Evolutionary conservation across 2,888 invertebrate genomes (phyloP).

Genomic region (Conomelus anceps): DNA sequence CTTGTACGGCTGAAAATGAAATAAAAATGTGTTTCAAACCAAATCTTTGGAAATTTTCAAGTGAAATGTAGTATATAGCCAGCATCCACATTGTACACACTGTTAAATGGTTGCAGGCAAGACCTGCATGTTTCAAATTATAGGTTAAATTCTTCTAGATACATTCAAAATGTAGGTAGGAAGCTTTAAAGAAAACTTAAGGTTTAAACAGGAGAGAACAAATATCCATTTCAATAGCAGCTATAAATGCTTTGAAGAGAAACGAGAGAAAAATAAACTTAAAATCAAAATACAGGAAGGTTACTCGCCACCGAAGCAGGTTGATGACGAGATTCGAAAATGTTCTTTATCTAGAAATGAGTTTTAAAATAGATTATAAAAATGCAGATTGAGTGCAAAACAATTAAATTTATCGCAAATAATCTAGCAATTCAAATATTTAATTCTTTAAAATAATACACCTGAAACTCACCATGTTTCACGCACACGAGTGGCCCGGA

Average conservation of each 20-base stretch:
- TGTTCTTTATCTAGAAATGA: not conserved
- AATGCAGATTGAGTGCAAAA: not conserved
- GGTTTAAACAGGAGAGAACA: no score
- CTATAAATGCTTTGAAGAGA: no score
- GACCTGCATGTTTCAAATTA: not conserved
- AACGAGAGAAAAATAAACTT: no score
- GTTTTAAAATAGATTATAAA: not conserved
- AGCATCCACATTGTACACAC: no score
- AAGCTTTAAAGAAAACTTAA: not conserved
- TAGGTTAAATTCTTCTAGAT: not conserved
- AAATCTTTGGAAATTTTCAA: no score
- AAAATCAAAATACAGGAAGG: no score
- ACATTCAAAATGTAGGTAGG: not conserved
- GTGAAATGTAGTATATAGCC: no score
- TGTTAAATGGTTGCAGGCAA: no score
- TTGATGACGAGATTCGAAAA: not conserved
- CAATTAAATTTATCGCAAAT: not conserved
- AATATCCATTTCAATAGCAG: no score
- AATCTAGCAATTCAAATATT: not conserved
- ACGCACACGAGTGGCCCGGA: not conserved
- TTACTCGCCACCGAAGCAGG: not conserved
- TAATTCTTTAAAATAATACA: not conserved
- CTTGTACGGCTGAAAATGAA: conserved; percentile 64
- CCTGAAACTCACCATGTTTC: not conserved
- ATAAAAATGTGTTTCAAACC: not conserved